phyloP scores from a whole-genome alignment of 2,113 vertebrate species.

The Pelecanoides urinatrix region DNA sequence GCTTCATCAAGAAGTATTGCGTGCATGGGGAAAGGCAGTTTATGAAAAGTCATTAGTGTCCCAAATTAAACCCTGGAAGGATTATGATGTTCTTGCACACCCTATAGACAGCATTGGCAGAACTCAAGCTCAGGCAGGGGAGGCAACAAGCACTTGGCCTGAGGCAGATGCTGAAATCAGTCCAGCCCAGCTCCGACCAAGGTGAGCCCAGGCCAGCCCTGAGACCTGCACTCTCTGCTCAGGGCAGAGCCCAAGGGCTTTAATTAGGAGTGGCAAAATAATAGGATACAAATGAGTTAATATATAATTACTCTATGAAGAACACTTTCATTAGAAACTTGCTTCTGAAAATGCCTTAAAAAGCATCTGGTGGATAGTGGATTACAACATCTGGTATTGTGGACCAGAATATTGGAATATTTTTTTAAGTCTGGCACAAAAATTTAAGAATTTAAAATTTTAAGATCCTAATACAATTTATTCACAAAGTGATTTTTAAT shows the following conservation, averaged over 20 bases:
- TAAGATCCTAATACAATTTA: not conserved
- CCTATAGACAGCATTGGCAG: accelerated
- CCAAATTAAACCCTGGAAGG: not conserved
- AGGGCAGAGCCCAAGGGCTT: not conserved
- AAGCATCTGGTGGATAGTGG: not conserved
- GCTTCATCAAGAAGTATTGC: not conserved
- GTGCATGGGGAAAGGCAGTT: not conserved
- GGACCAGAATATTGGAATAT: not conserved
- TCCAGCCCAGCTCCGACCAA: not conserved
- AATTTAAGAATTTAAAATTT: not conserved
- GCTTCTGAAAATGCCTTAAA: not conserved
- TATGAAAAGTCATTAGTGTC: not conserved
- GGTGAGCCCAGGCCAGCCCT: not conserved
- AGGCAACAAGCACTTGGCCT: not conserved
- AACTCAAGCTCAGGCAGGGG: not conserved
- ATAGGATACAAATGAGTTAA: not conserved
- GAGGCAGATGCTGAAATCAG: not conserved
- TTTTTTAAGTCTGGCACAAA: not conserved
- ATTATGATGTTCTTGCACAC: not conserved
- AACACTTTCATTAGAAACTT: not conserved
- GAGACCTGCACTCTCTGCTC: not conserved
- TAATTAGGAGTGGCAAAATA: not conserved
- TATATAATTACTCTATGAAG: not conserved
- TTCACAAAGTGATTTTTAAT: not conserved
- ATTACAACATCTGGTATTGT: not conserved